Base-by-base conservation (phyloP, 2,113 vertebrate genomes). In the Mastomys coucha region DNA sequence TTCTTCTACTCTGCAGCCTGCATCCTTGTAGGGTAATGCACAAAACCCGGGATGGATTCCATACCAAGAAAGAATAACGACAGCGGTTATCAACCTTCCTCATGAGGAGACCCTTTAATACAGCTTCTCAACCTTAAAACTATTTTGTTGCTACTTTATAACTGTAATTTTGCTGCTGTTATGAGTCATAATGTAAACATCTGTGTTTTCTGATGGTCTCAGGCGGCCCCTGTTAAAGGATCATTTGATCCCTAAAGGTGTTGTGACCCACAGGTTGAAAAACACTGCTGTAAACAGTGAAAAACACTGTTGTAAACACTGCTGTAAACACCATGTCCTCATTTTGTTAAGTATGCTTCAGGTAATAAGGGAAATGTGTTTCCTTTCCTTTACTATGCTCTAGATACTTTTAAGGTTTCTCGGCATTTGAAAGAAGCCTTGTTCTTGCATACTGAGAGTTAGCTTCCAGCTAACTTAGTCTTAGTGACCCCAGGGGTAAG, bases 41-140 rank as follows among this genome's bases (percentile, higher is more conserved):
- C 19, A 98, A 98, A 98, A 88, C 67, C 60, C 19, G 98, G 98
- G 42, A 2, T 93, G 97, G 98, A 98, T 39, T 92, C 0, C 0
- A 1, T 76, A 88, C 73, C 49, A 12, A 28, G 10, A 33, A 5
- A 20, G 78, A 3, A 4, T 8, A 5, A 8, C 1, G 0, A 42
- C n/a, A 42, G n/a, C 9, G 3, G n/a, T 73, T 73, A 11, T 42
- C n/a, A 39, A 73, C n/a, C n/a, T 73, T 39, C n/a, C 72, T 73
- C 39, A 73, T 73, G 72, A 19, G 24, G 19, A 22, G n/a, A 73
- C n/a, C n/a, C n/a, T 22, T 39, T 19, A 22, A 42, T 73, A 10
- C n/a, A 73, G 72, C 24, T 22, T 39, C n/a, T 73, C 19, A 1
- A 73, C n/a, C 72, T 11, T 73, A 73, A 73, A n/a, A 39, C 28